Conservation (phyloP, 2,888 invertebrate genomes). For the Morinoia aosen region DNA sequence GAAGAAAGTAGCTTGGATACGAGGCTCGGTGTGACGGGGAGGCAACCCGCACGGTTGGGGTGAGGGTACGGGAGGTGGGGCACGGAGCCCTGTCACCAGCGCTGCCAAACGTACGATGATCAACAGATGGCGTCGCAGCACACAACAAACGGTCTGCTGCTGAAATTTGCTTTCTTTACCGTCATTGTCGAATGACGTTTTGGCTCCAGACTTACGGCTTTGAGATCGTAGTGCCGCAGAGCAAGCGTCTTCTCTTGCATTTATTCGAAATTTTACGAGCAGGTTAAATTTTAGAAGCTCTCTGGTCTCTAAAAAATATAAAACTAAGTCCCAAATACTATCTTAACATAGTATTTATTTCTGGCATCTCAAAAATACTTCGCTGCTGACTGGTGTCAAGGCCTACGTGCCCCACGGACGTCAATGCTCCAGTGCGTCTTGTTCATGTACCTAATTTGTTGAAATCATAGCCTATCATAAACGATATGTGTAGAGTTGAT, state of each 20-base stretch:
- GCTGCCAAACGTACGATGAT: not conserved
- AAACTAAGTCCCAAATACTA: not conserved
- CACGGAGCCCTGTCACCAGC: not conserved
- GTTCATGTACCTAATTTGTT: not conserved
- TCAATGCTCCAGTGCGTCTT: not conserved
- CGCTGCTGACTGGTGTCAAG: not conserved
- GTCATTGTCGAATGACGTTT: not conserved
- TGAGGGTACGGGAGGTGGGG: not conserved
- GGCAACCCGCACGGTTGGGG: not conserved
- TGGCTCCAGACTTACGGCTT: not conserved
- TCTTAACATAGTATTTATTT: not conserved
- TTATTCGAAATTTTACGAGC: not conserved
- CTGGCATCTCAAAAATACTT: not conserved
- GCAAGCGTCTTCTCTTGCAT: not conserved
- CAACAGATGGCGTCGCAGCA: not conserved
- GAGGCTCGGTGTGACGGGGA: not conserved
- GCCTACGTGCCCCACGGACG: not conserved
- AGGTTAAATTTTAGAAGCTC: not conserved
- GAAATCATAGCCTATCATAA: not conserved
- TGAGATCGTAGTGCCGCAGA: not conserved
- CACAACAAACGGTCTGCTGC: not conserved
- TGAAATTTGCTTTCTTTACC: not conserved
- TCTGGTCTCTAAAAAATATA: not conserved
- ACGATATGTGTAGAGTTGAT: not conserved
- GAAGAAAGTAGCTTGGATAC: slow-evolving; percentile 1